Evolutionary conservation across 1,140 invertebrate genomes (phyloP).

Genomic region (Archivesica marissinica): DNA sequence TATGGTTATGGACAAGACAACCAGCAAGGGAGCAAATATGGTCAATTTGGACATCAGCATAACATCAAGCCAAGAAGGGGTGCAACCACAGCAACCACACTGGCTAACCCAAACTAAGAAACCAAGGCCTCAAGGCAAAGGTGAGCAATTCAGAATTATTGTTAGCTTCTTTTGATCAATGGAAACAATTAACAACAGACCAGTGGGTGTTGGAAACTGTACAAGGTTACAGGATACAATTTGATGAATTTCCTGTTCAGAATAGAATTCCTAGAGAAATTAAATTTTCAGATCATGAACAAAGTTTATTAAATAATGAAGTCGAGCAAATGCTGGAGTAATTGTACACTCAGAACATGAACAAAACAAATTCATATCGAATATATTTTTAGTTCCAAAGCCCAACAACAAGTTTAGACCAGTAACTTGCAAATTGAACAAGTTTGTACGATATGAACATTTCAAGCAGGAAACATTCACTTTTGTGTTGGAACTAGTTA

Average conservation of each 20-base stretch:
- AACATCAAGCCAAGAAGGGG: no score
- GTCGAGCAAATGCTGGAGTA: constrained; percentile 16
- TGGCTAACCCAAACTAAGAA: no score
- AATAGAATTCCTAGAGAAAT: neutral
- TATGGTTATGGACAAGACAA: no score
- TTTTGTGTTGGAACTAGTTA: constrained; percentile 42
- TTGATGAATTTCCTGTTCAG: constrained; percentile 8
- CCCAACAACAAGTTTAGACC: constrained; percentile 57
- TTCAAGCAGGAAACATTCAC: constrained; percentile 66
- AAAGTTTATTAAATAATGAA: constrained; percentile 1
- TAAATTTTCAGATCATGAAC: neutral
- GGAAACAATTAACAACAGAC: constrained; percentile 21
- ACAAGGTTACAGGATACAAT: constrained; percentile 23
- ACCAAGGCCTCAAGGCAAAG: no score
- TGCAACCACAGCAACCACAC: no score
- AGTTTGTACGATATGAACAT: constrained; percentile 64
- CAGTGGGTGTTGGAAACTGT: constrained; percentile 16
- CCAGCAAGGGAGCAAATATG: no score
- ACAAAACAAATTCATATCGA: constrained; percentile 61
- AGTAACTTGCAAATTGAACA: constrained; percentile 60
- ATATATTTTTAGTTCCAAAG: constrained; percentile 64
- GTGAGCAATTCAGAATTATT: no score
- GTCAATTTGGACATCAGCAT: no score
- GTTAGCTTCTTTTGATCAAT: no score
- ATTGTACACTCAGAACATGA: constrained; percentile 1